Conservation (phyloP, 2,113 vertebrate species). For the Lipotes vexillifer region DNA sequence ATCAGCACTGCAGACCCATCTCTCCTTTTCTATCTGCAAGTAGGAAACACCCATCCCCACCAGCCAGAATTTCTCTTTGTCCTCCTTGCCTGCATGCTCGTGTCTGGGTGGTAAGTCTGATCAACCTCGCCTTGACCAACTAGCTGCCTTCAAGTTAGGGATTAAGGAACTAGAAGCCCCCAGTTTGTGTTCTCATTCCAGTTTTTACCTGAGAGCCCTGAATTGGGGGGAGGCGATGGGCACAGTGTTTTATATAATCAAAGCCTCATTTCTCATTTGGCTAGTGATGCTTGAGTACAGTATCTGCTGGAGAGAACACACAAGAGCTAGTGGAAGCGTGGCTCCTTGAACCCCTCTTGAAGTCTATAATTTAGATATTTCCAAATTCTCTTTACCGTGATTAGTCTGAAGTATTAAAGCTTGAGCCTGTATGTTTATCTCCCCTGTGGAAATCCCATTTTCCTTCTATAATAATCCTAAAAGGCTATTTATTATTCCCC, state of each 20-base stretch:
- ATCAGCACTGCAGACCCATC: neutral
- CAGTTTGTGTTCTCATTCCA: neutral
- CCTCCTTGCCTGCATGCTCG: neutral
- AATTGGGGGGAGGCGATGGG: neutral
- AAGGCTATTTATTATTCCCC: neutral
- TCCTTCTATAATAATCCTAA: neutral
- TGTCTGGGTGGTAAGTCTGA: neutral
- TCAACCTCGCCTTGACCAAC: neutral
- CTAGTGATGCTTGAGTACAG: neutral
- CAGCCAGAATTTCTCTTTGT: neutral
- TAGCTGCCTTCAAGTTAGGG: neutral
- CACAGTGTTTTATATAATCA: neutral
- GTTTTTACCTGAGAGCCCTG: neutral
- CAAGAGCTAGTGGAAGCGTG: neutral
- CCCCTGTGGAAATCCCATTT: neutral
- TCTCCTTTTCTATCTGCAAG: neutral
- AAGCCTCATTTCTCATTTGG: neutral
- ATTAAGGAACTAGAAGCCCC: neutral
- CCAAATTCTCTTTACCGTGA: neutral
- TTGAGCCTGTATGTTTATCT: neutral
- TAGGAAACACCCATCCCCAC: neutral
- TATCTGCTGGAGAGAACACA: neutral
- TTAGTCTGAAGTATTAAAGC: neutral
- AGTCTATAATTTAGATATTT: neutral
- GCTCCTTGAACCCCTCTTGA: neutral